A percentile compares a stretch with the other conserved stretches of the same genome.
phyloP scores from a whole-genome alignment of 2,797 vertebrate species.

The Rachycentron canadum region DNA sequence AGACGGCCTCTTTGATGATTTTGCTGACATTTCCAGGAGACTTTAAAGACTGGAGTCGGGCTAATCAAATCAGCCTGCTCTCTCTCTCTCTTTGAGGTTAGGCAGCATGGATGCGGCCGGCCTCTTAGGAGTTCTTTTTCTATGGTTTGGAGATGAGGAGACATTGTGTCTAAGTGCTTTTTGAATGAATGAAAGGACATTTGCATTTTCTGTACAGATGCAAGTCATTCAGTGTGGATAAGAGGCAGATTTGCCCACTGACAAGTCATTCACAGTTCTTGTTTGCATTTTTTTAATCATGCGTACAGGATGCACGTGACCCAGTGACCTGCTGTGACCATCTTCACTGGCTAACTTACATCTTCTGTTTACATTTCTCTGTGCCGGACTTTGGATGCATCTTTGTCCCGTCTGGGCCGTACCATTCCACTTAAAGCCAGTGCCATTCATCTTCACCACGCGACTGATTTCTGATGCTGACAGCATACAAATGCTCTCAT shows the following conservation, averaged over 20 bases:
- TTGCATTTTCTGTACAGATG: not conserved
- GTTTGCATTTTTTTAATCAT: not conserved
- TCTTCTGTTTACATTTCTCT: not conserved
- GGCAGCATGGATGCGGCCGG: constrained; percentile 44
- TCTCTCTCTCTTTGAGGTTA: constrained; percentile 37
- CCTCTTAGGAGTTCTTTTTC: constrained; percentile 31
- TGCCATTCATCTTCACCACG: constrained; percentile 48
- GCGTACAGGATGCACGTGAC: not conserved
- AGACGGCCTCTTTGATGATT: constrained; percentile 74
- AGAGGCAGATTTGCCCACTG: not conserved
- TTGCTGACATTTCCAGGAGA: constrained; percentile 83
- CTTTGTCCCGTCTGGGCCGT: constrained; percentile 14
- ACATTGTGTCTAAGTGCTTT: constrained; percentile 52
- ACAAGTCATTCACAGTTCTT: not conserved
- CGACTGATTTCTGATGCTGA: constrained; percentile 42
- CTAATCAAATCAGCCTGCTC: constrained; percentile 74
- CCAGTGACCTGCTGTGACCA: constrained; percentile 10
- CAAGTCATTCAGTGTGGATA: not conserved
- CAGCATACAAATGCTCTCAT: constrained; percentile 49
- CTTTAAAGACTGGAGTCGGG: constrained; percentile 64
- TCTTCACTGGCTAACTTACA: too few species aligned
- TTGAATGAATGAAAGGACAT: constrained; percentile 32
- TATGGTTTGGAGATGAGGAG: constrained; percentile 46
- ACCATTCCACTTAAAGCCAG: constrained; percentile 35
- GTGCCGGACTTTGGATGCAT: not conserved